phyloP scores from a whole-genome alignment of 2,797 vertebrate genomes.

The Percopsis omiscomaycus region DNA sequence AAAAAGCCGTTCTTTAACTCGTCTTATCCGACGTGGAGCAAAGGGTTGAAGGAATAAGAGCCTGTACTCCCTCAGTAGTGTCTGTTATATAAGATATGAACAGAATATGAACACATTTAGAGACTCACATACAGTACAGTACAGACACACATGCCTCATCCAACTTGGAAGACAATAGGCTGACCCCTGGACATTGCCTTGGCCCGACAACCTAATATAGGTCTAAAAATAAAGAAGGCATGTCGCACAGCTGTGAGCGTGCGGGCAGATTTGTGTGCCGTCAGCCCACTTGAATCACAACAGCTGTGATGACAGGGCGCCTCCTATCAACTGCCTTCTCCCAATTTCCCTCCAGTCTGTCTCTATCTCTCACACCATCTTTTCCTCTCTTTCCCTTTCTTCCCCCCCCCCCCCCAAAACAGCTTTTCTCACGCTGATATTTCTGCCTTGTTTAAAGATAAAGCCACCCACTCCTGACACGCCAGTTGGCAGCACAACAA shows the following conservation, averaged over 20 bases:
- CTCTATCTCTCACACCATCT: conserved; percentile 19
- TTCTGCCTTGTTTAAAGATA: conserved; percentile 54
- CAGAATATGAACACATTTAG: background rate
- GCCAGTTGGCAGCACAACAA: conserved; percentile 48
- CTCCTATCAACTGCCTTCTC: conserved; percentile 41
- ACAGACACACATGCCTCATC: conserved; percentile 32
- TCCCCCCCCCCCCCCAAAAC: background rate
- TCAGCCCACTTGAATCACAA: conserved; percentile 80
- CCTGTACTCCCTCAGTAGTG: background rate
- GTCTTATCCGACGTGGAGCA: conserved; percentile 46
- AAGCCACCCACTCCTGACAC: conserved; percentile 63
- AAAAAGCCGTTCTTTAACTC: conserved; percentile 55
- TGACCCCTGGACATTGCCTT: conserved; percentile 34
- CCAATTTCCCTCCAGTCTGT: conserved; percentile 24
- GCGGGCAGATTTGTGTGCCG: conserved; percentile 74
- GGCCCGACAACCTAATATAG: conserved; percentile 58
- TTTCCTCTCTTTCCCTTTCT: background rate
- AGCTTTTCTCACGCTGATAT: conserved; percentile 27
- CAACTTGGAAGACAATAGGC: conserved; percentile 65
- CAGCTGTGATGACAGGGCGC: conserved; percentile 84
- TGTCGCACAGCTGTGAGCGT: conserved; percentile 83
- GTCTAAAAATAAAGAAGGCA: conserved; percentile 83
- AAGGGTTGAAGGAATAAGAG: conserved; percentile 34
- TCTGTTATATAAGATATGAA: conserved; percentile 5
- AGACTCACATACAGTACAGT: conserved; percentile 3